Evolutionary conservation across 2,797 vertebrate species (phyloP).

Genomic region (Neosilurus hyrtlii): DNA sequence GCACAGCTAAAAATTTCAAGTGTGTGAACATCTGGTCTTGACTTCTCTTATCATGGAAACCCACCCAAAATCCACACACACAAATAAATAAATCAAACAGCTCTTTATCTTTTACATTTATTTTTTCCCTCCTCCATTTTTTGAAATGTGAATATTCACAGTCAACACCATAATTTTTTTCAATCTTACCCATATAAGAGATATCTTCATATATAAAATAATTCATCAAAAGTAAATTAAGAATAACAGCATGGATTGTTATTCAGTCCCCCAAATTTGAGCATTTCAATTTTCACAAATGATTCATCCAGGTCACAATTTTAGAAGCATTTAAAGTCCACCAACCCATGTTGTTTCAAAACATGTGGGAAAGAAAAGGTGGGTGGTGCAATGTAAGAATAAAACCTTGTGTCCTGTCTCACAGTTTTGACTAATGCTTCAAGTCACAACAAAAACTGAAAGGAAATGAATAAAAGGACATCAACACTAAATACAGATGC

Average conservation of each 20-base stretch:
- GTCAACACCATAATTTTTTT: constrained; percentile 77
- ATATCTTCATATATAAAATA: constrained; percentile 71
- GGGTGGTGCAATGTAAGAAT: constrained; percentile 63
- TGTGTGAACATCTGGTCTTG: neutral
- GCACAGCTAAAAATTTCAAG: neutral
- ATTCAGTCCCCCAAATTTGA: constrained; percentile 63
- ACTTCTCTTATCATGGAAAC: neutral
- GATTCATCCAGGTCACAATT: constrained; percentile 58
- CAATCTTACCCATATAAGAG: constrained; percentile 74
- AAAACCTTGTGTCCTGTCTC: constrained; percentile 56
- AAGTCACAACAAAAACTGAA: constrained; percentile 54
- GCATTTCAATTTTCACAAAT: constrained; percentile 57
- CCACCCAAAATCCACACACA: neutral
- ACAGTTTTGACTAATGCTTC: constrained; percentile 62
- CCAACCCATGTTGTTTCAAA: constrained; percentile 20
- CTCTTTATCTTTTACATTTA: constrained; percentile 74
- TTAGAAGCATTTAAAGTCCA: constrained; percentile 64
- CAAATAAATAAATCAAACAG: neutral
- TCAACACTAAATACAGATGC: constrained; percentile 67
- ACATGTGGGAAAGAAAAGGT: constrained; percentile 32
- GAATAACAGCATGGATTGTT: constrained; percentile 75
- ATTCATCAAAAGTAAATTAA: constrained; percentile 78
- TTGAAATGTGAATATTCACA: constrained; percentile 81
- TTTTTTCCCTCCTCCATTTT: constrained; percentile 66
- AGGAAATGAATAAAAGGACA: constrained; percentile 56